Evolutionary conservation across 2,888 invertebrate genomes (phyloP), one percentile per base, ranked within the genome.

Genomic region (Lasioglossum oenotherae): DNA sequence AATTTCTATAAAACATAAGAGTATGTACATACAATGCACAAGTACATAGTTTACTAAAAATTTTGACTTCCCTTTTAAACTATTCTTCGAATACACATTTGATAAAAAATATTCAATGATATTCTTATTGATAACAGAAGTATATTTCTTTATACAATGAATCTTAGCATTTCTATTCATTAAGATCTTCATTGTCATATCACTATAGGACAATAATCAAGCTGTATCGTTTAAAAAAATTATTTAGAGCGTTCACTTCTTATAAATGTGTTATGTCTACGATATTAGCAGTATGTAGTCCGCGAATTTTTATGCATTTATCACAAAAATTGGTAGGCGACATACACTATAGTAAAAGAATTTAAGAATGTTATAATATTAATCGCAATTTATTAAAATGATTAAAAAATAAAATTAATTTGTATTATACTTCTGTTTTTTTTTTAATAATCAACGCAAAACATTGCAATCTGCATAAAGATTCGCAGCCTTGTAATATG

Each of bases 1-100:
- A 93, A 93, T 84, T 86, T 94, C 57, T 57, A n/a, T 57, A 57
- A 79, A 93, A 88, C 80, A 91, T 31, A 71, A 73, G 81, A 80
- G 84, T 74, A 10, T 89, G n/a, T 89, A 72, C 72, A 64, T 74
- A 74, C 6, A 72, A n/a, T n/a, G 12, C 46, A 23, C 8, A 69
- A 64, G 23, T 60, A 44, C n/a, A 49, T 74, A 60, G 1, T 49
- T 82, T 3, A 73, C 57, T 57, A 23, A 49, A 60, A 76, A 53
- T 46, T 27, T 41, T 14, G 46, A 79, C 49, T 57, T 64, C 31
- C 41, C 41, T 69, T 71, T 83, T n/a, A 69, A 76, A 72, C 12
- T 69, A 77, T 86, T 75, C 38, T 31, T 46, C 16, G 73, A 57
- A 53, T 53, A 53, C 53, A 53, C 53, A 72, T 84, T 27, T 38